phyloP scores from a whole-genome alignment of 2,888 invertebrate species.

The Halocaridina rubra region DNA sequence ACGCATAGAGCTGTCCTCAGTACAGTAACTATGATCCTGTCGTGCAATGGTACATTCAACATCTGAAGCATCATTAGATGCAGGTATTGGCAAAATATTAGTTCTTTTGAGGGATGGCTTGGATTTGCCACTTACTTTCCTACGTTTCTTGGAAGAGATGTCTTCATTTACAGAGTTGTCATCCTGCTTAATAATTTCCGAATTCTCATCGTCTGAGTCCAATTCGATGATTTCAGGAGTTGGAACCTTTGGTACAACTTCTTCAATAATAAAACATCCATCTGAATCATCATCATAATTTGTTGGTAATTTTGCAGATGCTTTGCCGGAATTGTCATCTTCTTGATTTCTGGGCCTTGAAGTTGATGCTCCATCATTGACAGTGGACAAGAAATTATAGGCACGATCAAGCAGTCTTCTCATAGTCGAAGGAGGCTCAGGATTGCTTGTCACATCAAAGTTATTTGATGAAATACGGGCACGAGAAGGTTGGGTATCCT shows the following conservation, averaged over 20 bases:
- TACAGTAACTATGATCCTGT: slow-evolving; percentile 50
- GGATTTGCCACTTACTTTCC: not conserved
- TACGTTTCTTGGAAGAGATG: not conserved
- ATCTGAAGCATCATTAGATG: not conserved
- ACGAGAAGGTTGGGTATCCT: not conserved
- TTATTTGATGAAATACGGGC: not conserved
- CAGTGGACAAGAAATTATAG: slow-evolving; percentile 9
- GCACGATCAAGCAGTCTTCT: slow-evolving; percentile 24
- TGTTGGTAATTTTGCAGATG: too few species aligned
- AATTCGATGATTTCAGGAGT: slow-evolving; percentile 50
- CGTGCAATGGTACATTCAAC: not conserved
- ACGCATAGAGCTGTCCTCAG: not conserved
- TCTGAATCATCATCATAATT: slow-evolving; percentile 55
- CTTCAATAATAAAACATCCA: slow-evolving; percentile 46
- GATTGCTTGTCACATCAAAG: slow-evolving; percentile 3
- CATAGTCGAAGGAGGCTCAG: slow-evolving; percentile 18
- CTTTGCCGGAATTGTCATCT: slow-evolving; percentile 3
- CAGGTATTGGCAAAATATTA: not conserved
- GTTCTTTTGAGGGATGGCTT: slow-evolving; percentile 29
- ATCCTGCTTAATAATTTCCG: too few species aligned
- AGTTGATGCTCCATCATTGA: slow-evolving; percentile 52
- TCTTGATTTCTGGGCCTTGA: slow-evolving; percentile 18
- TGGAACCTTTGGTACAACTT: slow-evolving; percentile 30
- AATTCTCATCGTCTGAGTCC: slow-evolving; percentile 31
- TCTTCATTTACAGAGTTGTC: not conserved